A percentile compares a stretch with the other conserved stretches of the same genome.
phyloP scores from a whole-genome alignment of 2,888 invertebrate genomes.

The Tenthredo notha region DNA sequence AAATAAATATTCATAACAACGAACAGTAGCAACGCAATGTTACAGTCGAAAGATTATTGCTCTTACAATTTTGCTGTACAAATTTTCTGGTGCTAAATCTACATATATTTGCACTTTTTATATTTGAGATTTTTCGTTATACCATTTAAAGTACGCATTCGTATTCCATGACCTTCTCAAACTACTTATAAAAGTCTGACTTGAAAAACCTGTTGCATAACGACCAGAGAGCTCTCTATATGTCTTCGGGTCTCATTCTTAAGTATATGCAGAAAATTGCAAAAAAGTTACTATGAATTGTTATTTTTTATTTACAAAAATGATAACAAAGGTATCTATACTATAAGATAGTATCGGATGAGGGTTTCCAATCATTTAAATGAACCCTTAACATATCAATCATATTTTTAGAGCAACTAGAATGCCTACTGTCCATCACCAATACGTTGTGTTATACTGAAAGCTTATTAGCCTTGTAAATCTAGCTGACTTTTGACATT shows the following conservation, averaged over 20 bases:
- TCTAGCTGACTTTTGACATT: slow-evolving; percentile 33
- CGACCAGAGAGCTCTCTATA: not conserved
- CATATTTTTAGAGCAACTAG: not conserved
- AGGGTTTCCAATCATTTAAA: not conserved
- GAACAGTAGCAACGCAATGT: not conserved
- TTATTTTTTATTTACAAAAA: not conserved
- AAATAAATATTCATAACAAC: not conserved
- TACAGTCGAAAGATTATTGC: not conserved
- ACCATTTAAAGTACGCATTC: not conserved
- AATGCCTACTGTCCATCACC: not conserved
- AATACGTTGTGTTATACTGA: not conserved
- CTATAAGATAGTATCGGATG: not conserved
- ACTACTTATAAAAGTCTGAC: not conserved
- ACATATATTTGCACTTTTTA: too few relatives aligned
- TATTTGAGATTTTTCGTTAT: not conserved
- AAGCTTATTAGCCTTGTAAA: slow-evolving; percentile 1
- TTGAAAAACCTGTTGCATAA: slow-evolving; percentile 43
- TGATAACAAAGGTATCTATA: not conserved
- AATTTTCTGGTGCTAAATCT: too few relatives aligned
- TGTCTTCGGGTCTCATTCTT: not conserved
- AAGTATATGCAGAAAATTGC: slow-evolving; percentile 24
- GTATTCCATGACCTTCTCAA: slow-evolving; percentile 38
- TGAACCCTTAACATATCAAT: not conserved
- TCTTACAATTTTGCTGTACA: too few relatives aligned
- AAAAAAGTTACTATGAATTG: too few relatives aligned